Conservation (phyloP, 1,140 invertebrate genomes). For the Drosophila melanica region DNA sequence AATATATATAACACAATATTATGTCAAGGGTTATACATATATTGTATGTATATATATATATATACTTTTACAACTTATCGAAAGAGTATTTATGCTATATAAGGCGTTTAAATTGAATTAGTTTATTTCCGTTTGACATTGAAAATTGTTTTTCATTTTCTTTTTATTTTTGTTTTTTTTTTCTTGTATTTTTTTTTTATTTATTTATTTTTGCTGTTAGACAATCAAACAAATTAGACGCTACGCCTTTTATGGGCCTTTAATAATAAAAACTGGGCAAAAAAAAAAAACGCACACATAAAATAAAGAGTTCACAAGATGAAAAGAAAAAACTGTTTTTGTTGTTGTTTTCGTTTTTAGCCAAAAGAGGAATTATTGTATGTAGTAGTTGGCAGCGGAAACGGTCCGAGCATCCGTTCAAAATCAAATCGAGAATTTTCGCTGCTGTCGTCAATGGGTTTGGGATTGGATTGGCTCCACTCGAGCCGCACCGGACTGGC, state of each 20-base stretch:
- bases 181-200: constrained; percentile 40
- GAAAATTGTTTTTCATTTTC: constrained; percentile 53
- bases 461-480: constrained; percentile 7
- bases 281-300: constrained; percentile 48
- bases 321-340: constrained; percentile 21
- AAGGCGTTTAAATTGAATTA: constrained; percentile 45
- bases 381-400: constrained; percentile 56
- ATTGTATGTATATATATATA: constrained; percentile 8
- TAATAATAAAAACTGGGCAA: constrained; percentile 71
- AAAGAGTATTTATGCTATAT: constrained; percentile 9
- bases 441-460: constrained; percentile 27
- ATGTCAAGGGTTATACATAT: not conserved
- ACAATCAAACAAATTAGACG: constrained; percentile 81
- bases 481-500: constrained; percentile 7
- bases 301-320: constrained; percentile 47
- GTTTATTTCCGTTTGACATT: constrained; percentile 63
- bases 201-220: constrained; percentile 69
- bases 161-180: constrained; percentile 37
- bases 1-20: not conserved
- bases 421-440: constrained; percentile 44
- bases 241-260: constrained; percentile 74
- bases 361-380: constrained; percentile 76
- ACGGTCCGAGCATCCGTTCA: constrained; percentile 54
- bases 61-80: constrained; percentile 21
- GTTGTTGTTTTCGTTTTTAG: constrained; percentile 37